Base-by-base conservation (phyloP, 2,113 vertebrate species). In the Ageneiosus marmoratus region DNA sequence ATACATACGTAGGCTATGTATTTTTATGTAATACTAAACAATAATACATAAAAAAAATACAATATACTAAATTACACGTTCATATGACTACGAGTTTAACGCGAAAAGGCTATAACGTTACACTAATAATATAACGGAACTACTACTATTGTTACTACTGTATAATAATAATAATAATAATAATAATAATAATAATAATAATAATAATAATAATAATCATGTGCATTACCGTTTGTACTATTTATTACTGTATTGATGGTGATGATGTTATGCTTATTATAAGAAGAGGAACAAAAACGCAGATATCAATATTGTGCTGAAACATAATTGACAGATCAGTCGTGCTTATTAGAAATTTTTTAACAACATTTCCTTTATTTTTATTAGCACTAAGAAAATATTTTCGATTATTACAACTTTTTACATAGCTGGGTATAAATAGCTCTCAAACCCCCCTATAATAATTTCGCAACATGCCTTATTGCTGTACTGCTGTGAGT, bases 391-490 rank as follows among this genome's bases (percentile, higher is more conserved):
- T 70, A n/a, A 56, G 29, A 16, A 41, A 58, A 56, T 53, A 81
- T 53, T 55, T 70, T 56, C 32, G 46, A 70, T 55, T 53, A 76
- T 55, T 55, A 10, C 27, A 75, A 80, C 29, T 24, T 67, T 53
- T 50, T 51, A 79, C 29, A 79, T 51, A 50, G 48, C 34, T 50
- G 22, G 48, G 29, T 79, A 79, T 67, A 79, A 79, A 79, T 65
- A 79, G 24, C 60, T 79, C 41, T 79, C 37, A 79, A 79, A 65
- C 10, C 46, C n/a, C n/a, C n/a, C n/a, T n/a, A n/a, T 79, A 79
- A 79, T 67, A 51, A 79, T 8, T 50, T 79, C 77, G 11, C 77
- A 50, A 50, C 77, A 79, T 79, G 62, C 48, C 1, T 79, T 79
- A 81, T 32, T 73, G 51, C 53, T 74, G 13, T 29, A 58, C 69